A percentile compares a stretch with the other conserved stretches of the same genome.
Conservation (phyloP, 2,797 vertebrate species). For the Melopsittacus undulatus region DNA sequence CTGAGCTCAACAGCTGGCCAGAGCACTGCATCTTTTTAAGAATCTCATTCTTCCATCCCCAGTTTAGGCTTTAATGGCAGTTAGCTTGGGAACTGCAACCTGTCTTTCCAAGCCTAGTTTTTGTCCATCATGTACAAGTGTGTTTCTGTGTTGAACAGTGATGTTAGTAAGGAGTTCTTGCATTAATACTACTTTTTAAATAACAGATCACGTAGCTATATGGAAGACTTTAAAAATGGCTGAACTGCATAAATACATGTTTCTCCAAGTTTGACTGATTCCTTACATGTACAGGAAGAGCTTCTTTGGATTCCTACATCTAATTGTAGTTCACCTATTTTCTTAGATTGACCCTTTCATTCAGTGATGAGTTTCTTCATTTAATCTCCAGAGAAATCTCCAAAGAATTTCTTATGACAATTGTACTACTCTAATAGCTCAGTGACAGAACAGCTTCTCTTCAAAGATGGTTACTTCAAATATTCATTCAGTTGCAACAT, state of each 20-base stretch:
- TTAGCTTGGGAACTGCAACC: not conserved
- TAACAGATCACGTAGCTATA: not conserved
- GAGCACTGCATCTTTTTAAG: not conserved
- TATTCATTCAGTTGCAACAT: not conserved
- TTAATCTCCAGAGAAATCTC: not conserved
- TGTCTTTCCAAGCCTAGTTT: not conserved
- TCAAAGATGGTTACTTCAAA: not conserved
- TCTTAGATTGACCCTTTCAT: not conserved
- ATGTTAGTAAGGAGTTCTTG: not conserved
- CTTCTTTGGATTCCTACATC: not conserved
- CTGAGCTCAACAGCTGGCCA: not conserved
- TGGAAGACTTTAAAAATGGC: not conserved
- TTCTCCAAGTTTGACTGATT: not conserved
- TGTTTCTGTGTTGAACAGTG: not conserved
- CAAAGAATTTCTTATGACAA: not conserved
- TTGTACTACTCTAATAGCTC: not conserved
- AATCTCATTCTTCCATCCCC: not conserved
- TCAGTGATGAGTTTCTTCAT: not conserved
- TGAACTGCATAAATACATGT: fast-evolving
- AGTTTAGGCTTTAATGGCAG: not conserved
- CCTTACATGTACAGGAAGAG: not conserved
- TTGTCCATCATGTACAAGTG: not conserved
- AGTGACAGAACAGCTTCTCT: not conserved
- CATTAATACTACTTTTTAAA: not conserved
- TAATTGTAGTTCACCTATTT: not conserved